Percentiles rank a stretch among this genome's conserved stretches.
These are phyloP conservation scores for Mamestra configurata DNA, from an alignment of 1,140 invertebrate species.

Conservation along the genomic window DNA sequence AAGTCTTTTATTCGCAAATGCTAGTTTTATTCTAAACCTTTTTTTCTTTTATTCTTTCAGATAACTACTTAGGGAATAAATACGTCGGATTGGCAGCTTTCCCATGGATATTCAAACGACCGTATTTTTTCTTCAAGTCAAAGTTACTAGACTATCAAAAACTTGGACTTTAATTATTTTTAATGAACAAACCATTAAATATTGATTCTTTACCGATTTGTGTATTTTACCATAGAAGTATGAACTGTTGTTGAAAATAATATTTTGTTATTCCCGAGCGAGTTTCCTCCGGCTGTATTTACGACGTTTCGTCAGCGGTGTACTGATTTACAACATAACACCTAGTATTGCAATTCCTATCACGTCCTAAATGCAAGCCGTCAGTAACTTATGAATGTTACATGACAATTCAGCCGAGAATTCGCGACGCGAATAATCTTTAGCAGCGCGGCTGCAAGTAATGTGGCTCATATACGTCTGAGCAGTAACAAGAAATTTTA, in stretches of 20 bases:
- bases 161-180: too few relatives aligned
- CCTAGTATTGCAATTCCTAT: slow-evolving; percentile 33
- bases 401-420: slow-evolving; percentile 47
- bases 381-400: slow-evolving; percentile 49
- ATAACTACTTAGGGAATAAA: too few relatives aligned
- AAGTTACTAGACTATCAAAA: too few relatives aligned
- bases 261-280: not conserved
- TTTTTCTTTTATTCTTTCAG: not conserved
- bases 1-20: not conserved
- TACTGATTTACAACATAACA: slow-evolving; percentile 46
- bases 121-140: too few relatives aligned
- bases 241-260: not conserved
- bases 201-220: not conserved
- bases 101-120: too few relatives aligned
- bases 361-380: slow-evolving; percentile 48
- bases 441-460: slow-evolving; percentile 27
- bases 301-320: slow-evolving; percentile 20
- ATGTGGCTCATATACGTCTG: slow-evolving; percentile 26
- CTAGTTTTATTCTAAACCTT: not conserved
- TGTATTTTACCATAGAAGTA: not conserved
- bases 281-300: not conserved
- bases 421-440: slow-evolving; percentile 38
- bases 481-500: not conserved
- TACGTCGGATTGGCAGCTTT: too few relatives aligned
- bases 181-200: not conserved